These are phyloP conservation scores for Orchesellides sinensis DNA, from an alignment of 2,888 invertebrate genomes.

Conservation along the genomic window DNA sequence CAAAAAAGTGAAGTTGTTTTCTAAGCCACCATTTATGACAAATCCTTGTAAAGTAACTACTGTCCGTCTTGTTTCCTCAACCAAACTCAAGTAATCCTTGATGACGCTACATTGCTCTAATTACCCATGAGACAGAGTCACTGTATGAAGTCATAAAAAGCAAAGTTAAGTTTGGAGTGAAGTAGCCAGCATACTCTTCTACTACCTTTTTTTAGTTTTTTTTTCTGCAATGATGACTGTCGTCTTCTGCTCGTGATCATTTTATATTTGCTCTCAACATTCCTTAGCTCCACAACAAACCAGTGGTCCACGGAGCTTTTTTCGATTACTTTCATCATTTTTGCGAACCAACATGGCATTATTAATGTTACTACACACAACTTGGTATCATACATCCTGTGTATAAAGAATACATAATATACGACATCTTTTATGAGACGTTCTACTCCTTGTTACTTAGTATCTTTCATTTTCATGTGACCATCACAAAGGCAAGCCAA, in stretches of 20 bases:
- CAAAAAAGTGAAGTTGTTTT: too few species aligned
- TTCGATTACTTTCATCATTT: constrained; percentile 30
- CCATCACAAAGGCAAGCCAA: constrained; percentile 44
- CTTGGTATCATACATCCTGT: neutral
- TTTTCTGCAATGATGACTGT: constrained; percentile 19
- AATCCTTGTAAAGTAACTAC: constrained; percentile 26
- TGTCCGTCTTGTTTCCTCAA: constrained; percentile 48
- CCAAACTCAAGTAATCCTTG: constrained; percentile 59
- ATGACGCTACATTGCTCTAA: constrained; percentile 65
- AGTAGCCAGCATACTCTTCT: neutral
- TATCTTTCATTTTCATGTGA: constrained; percentile 55
- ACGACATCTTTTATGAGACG: too few species aligned
- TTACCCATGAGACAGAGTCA: constrained; percentile 63
- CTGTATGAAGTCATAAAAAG: constrained; percentile 60
- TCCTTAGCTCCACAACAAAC: neutral
- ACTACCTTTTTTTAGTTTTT: constrained; percentile 36
- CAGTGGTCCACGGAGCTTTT: too few species aligned
- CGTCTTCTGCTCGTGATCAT: neutral
- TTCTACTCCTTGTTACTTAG: constrained; percentile 13
- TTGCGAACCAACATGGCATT: neutral
- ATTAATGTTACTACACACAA: neutral
- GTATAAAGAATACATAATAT: neutral
- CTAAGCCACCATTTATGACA: too few species aligned
- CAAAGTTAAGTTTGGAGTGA: constrained; percentile 47
- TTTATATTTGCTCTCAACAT: neutral